These are phyloP conservation scores for Saguinus imperator DNA, from an alignment of 2,113 vertebrate species.

Conservation along the genomic window DNA sequence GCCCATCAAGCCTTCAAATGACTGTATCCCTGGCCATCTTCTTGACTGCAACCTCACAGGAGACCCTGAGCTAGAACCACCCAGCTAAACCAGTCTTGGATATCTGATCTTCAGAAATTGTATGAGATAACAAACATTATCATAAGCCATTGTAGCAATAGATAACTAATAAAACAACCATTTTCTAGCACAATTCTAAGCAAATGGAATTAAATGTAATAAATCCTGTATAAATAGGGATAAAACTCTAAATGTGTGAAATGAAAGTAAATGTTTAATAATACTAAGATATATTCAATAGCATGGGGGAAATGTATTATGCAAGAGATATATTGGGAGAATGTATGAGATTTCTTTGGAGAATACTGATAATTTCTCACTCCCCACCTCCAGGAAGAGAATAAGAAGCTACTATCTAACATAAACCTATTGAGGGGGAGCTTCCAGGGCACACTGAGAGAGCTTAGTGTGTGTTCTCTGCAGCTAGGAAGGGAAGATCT, in stretches of 20 bases:
- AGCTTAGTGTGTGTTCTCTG: not conserved
- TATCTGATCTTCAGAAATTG: not conserved
- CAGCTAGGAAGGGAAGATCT: not conserved
- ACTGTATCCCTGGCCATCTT: not conserved
- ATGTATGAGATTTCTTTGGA: not conserved
- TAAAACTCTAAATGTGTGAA: not conserved
- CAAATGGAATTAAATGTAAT: not conserved
- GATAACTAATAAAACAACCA: not conserved
- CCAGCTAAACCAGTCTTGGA: not conserved
- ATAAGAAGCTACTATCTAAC: not conserved
- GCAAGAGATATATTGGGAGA: not conserved
- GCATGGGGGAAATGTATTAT: not conserved
- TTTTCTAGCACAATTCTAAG: not conserved
- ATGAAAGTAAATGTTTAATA: not conserved
- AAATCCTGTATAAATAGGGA: not conserved
- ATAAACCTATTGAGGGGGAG: not conserved
- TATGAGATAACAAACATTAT: not conserved
- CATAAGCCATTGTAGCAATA: not conserved
- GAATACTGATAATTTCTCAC: not conserved
- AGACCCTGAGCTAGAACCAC: not conserved
- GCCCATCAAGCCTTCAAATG: not conserved
- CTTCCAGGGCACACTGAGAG: not conserved
- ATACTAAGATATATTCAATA: not conserved
- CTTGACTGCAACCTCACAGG: not conserved
- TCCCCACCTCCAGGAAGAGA: not conserved